These are phyloP conservation scores for Streblospio benedicti DNA, from an alignment of 1,140 invertebrate genomes.

Conservation along the genomic window DNA sequence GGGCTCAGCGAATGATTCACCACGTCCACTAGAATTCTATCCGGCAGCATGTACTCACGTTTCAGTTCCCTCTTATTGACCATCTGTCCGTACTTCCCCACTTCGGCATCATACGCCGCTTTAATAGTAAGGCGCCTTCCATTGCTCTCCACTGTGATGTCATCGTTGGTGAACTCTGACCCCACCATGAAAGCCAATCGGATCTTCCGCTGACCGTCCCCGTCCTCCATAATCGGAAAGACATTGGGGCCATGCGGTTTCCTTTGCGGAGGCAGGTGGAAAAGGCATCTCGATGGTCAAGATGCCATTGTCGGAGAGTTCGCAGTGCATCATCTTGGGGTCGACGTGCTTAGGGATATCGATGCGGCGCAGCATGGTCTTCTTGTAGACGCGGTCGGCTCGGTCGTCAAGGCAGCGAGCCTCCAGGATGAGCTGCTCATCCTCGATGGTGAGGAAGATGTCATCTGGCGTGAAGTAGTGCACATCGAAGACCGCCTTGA, in stretches of 20 bases:
- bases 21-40: conserved; percentile 10
- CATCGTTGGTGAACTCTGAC: conserved; percentile 13
- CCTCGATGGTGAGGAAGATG: conserved; percentile 13
- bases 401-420: conserved; percentile 9
- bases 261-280: conserved; percentile 15
- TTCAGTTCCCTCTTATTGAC: conserved; percentile 1
- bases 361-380: conserved; percentile 16
- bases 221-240: conserved; percentile 13
- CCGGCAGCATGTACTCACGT: conserved; percentile 11
- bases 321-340: conserved; percentile 17
- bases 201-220: conserved; percentile 12
- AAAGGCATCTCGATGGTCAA: conserved; percentile 19
- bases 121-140: conserved; percentile 6
- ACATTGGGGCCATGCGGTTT: conserved; percentile 14
- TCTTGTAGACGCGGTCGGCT: conserved; percentile 13
- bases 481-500: conserved; percentile 19
- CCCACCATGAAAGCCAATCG: conserved; percentile 10
- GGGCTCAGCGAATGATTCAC: conserved; percentile 7
- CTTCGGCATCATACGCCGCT: conserved; percentile 8
- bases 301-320: conserved; percentile 5
- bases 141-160: conserved; percentile 10
- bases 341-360: conserved; percentile 16
- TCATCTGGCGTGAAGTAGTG: conserved; percentile 18
- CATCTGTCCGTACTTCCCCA: conserved; percentile 10
- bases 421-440: conserved; percentile 11